Evolutionary conservation across 1,140 invertebrate genomes (phyloP).

Genomic region (Bradysia coprophila): DNA sequence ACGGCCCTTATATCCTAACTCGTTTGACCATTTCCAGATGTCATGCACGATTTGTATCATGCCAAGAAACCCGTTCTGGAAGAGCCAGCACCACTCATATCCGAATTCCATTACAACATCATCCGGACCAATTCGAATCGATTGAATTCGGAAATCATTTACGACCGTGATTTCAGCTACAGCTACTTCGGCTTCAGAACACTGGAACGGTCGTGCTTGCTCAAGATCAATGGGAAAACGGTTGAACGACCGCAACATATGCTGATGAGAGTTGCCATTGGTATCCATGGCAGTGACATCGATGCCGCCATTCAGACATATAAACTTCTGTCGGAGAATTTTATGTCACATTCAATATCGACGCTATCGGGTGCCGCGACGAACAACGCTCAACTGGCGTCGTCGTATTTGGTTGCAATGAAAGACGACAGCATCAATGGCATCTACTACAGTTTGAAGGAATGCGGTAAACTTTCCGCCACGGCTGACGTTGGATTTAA

Average conservation of each 20-base stretch:
- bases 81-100: constrained; percentile 60
- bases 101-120: constrained; percentile 57
- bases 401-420: constrained; percentile 51
- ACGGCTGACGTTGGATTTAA: constrained; percentile 50
- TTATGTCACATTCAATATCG: constrained; percentile 64
- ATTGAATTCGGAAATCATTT: constrained; percentile 84
- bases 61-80: constrained; percentile 51
- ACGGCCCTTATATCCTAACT: not conserved
- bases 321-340: constrained; percentile 50
- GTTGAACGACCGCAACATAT: constrained; percentile 92
- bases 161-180: constrained; percentile 88
- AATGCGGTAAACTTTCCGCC: constrained; percentile 56
- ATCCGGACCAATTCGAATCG: constrained; percentile 67
- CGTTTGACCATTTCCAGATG: constrained; percentile 52
- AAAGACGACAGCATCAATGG: constrained; percentile 50
- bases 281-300: constrained; percentile 84
- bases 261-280: constrained; percentile 90
- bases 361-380: constrained; percentile 64
- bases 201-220: constrained; percentile 81
- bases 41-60: constrained; percentile 68
- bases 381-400: constrained; percentile 43
- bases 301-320: constrained; percentile 62
- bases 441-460: constrained; percentile 79
- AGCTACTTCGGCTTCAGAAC: constrained; percentile 98
- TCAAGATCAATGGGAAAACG: constrained; percentile 82